These are phyloP conservation scores for Protonemura montana DNA, from an alignment of 2,888 invertebrate species.

Conservation along the genomic window DNA sequence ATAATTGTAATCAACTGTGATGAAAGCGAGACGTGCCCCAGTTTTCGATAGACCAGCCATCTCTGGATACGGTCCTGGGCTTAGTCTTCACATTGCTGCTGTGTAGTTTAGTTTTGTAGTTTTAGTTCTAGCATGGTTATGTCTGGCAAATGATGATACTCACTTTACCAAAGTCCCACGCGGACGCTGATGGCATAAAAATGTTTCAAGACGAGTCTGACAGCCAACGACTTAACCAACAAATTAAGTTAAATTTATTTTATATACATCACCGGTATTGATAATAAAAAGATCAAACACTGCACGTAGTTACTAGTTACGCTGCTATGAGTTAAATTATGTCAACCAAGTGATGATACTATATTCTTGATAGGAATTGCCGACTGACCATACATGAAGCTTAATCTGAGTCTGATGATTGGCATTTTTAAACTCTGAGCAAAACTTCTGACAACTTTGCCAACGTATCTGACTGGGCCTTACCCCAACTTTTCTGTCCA, in stretches of 20 bases:
- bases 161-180: neutral
- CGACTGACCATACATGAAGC: conserved; percentile 75
- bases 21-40: no score
- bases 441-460: neutral
- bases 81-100: no score
- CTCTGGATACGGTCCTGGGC: no score
- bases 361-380: conserved; percentile 76
- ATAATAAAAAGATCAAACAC: no score
- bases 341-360: conserved; percentile 65
- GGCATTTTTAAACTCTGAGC: neutral
- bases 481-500: neutral
- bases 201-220: conserved; percentile 12
- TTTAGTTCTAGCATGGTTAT: no score
- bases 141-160: conserved; percentile 1
- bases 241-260: no score
- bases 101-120: no score
- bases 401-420: conserved; percentile 55
- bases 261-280: no score
- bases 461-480: neutral
- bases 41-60: no score
- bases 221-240: neutral
- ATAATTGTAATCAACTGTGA: no score
- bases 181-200: neutral
- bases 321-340: no score
- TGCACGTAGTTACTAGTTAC: no score